Conservation (phyloP, 2,113 vertebrate genomes). For the Bos taurus region DNA sequence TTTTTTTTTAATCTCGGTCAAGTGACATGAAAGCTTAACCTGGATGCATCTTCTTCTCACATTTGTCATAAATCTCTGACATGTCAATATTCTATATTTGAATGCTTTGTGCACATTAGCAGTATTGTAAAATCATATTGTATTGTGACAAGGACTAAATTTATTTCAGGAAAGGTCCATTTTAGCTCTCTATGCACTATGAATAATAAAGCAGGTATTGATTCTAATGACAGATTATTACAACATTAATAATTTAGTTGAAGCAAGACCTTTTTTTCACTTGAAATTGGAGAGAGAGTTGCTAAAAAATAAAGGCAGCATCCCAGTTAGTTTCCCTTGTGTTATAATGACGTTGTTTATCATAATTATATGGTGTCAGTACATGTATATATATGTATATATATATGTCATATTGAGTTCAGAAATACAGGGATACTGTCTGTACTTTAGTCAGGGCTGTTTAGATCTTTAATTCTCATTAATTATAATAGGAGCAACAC, state of each 20-base stretch:
- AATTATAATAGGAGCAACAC: background rate
- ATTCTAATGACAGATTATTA: conserved; percentile 78
- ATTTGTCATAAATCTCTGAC: conserved; percentile 75
- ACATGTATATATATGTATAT: background rate
- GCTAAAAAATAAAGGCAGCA: conserved; percentile 20
- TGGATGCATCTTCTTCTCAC: conserved; percentile 59
- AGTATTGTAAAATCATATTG: conserved; percentile 75
- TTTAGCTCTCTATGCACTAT: conserved; percentile 61
- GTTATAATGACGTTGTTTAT: conserved; percentile 61
- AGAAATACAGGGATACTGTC: conserved; percentile 50
- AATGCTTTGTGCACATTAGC: conserved; percentile 74
- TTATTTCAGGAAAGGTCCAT: conserved; percentile 67
- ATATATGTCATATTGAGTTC: conserved; percentile 65
- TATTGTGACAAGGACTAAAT: conserved; percentile 71
- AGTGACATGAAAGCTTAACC: conserved; percentile 60
- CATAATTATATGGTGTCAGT: conserved; percentile 58
- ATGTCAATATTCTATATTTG: conserved; percentile 74
- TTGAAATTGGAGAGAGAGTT: conserved; percentile 54
- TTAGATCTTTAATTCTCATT: conserved; percentile 50
- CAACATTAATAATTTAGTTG: conserved; percentile 61
- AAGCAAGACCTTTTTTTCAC: conserved; percentile 39
- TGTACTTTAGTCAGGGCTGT: background rate
- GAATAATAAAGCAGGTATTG: conserved; percentile 80
- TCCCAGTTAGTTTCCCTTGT: conserved; percentile 57
- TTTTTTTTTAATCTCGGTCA: conserved; percentile 62